Evolutionary conservation across 2,113 vertebrate genomes (phyloP), one percentile per base, ranked within the genome.

Genomic region (Xiphias gladius): DNA sequence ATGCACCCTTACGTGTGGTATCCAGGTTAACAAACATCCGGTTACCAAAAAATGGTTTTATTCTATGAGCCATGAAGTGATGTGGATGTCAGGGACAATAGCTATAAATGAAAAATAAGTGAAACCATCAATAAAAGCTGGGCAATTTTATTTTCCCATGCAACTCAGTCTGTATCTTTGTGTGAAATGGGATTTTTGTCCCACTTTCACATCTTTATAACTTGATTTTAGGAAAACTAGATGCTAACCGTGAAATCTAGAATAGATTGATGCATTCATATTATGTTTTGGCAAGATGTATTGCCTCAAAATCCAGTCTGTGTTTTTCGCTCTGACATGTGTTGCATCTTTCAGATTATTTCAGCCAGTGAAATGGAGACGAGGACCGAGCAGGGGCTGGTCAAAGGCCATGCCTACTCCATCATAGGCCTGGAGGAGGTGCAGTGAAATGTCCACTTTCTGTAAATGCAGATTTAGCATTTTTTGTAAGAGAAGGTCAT

Each of bases 371-470:
- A 97, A 64, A 91, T 95, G 65, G 97, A 98, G 91, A 96, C 94
- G 2, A 95, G 96, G 67, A 97, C 97, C 83, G 87, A 93, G 19
- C 96, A 94, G 0, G 98, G 98, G 22, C 95, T 99, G 0, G 95
- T 99, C 75, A 96, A 89, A 85, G 97, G 98, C 7, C 98, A 99
- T 0, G 98, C 98, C 64, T 99, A 99, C 94, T 99, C 98, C 1
- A 95, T 99, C 88, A 99, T 97, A 0, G 96, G 94, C 7, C 95
- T 99, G 84, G 97, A 97, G 61, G 97, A 99, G 96, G 98, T 99
- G 83, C 84, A 88, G 50, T 64, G 22, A 37, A 55, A 50, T 20
- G 7, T 20, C 2, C 35, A 58, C 11, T 17, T 5, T 5, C 4
- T 50, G 2, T 59, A 26, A 87, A 58, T 61, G 7, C 16, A 52